phyloP scores from a whole-genome alignment of 2,888 invertebrate species.

The Dolichomitus sp. region DNA sequence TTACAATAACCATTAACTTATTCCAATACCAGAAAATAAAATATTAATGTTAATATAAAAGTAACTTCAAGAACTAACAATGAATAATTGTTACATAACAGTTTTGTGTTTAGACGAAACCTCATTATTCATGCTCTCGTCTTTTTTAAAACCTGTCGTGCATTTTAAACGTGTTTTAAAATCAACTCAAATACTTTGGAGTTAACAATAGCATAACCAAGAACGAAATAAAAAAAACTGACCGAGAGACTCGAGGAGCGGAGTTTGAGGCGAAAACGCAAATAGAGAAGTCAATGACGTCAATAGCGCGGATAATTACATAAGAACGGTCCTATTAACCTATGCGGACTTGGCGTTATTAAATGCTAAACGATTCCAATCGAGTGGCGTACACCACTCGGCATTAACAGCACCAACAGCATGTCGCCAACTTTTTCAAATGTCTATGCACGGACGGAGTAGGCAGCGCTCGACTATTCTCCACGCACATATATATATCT shows the following conservation, averaged over 20 bases:
- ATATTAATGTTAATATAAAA: no score
- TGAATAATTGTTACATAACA: no score
- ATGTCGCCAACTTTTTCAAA: slow-evolving; percentile 31
- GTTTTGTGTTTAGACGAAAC: not conserved
- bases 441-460: slow-evolving; percentile 4
- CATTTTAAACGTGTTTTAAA: not conserved
- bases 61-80: no score
- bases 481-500: not conserved
- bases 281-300: slow-evolving; percentile 79
- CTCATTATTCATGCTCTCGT: not conserved
- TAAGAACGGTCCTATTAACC: slow-evolving; percentile 79
- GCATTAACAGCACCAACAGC: slow-evolving; percentile 16
- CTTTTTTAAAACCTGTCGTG: not conserved
- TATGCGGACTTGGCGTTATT: slow-evolving; percentile 74
- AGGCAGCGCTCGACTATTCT: not conserved
- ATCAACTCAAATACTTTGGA: not conserved
- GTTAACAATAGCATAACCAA: not conserved
- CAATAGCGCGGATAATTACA: slow-evolving; percentile 79
- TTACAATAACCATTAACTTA: not conserved
- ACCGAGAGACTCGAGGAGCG: slow-evolving; percentile 24
- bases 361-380: slow-evolving; percentile 78
- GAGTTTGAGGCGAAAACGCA: slow-evolving; percentile 59
- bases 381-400: slow-evolving; percentile 53
- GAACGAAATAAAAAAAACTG: slow-evolving; percentile 2
- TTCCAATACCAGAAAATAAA: not conserved